A percentile compares a stretch with the other conserved stretches of the same genome.
These are phyloP conservation scores for Trachelus tabidus DNA, from an alignment of 2,888 invertebrate genomes.

Conservation along the genomic window DNA sequence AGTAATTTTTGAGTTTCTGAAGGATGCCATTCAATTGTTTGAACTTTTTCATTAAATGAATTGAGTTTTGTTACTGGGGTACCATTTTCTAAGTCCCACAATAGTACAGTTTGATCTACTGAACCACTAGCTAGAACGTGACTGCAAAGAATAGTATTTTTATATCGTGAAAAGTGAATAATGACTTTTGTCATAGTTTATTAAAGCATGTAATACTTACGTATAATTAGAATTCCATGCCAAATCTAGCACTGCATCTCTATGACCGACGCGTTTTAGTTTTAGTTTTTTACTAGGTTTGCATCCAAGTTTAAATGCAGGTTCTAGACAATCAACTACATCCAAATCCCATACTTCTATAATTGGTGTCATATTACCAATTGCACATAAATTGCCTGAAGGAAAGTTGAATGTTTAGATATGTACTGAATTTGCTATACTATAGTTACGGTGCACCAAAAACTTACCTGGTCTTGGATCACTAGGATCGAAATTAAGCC, in stretches of 20 bases:
- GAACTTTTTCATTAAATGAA: slow-evolving; percentile 86
- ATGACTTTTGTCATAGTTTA: neutral
- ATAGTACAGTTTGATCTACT: slow-evolving; percentile 85
- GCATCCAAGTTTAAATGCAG: slow-evolving; percentile 83
- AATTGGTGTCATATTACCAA: slow-evolving; percentile 92
- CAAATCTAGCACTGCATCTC: slow-evolving; percentile 89
- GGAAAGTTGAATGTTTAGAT: slow-evolving; percentile 11
- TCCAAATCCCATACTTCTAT: slow-evolving; percentile 99
- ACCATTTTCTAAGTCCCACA: slow-evolving; percentile 93
- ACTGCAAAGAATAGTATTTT: slow-evolving; percentile 63
- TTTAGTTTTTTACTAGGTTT: slow-evolving; percentile 81
- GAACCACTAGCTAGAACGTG: slow-evolving; percentile 94
- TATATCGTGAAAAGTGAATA: slow-evolving; percentile 21
- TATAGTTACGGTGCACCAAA: neutral
- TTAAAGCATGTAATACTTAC: slow-evolving; percentile 62
- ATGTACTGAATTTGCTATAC: neutral
- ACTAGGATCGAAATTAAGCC: slow-evolving; percentile 88
- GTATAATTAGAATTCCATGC: slow-evolving; percentile 88
- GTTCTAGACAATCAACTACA: slow-evolving; percentile 90
- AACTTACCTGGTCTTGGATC: slow-evolving; percentile 73
- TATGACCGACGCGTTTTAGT: slow-evolving; percentile 80
- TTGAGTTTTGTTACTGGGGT: slow-evolving; percentile 79
- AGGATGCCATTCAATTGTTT: slow-evolving; percentile 86
- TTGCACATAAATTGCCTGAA: slow-evolving; percentile 86
- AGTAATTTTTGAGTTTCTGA: slow-evolving; percentile 84